Base-by-base conservation (phyloP, 2,888 invertebrate species). In the Resseliella maxima region DNA sequence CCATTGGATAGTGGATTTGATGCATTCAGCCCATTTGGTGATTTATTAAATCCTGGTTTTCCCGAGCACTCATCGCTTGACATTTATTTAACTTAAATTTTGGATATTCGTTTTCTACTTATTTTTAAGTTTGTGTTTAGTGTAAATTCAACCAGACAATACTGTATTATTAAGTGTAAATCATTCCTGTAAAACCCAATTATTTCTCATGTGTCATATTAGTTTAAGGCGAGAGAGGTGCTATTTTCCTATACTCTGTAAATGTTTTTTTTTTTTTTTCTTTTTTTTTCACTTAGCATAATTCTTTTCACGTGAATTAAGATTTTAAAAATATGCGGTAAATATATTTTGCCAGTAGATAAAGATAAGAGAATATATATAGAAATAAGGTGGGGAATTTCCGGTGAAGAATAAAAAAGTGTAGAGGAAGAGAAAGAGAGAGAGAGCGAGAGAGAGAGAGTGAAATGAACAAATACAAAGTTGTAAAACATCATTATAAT, bases 31-130 rank as follows among this genome's bases (percentile, higher is more conserved):
- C 89, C 91, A 0, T 91, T 90, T 83, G 89, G 89, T 86, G 90
- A 91, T 88, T 88, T 91, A 86, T 88, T 91, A 50, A 89, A 89
- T 54, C 88, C 88, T 45, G 91, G 91, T 86, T 90, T 91, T 85
- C 88, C 89, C 2, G 91, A 90, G 81, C 89, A 89, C 31, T 88
- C 88, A 41, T 87, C 89, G 0, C 88, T 90, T 27, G 90, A 91
- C 86, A 87, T 91, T 86, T 91, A 91, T 88, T 88, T 91, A 54
- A 89, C 91, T 88, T 91, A 90, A 91, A 86, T 54, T 45, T 12
- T 10, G 38, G 38, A 1, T 8, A 15, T 8, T 18, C 38, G 24
- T n/a, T 27, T 15, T 3, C 27, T 12, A 31, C 15, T 12, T 72
- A 15, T 15, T 72, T 27, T 72, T 31, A 35, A 5, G 6, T 24